Conservation (phyloP, 1,140 invertebrate genomes). For the Scaptomyza graminum region DNA sequence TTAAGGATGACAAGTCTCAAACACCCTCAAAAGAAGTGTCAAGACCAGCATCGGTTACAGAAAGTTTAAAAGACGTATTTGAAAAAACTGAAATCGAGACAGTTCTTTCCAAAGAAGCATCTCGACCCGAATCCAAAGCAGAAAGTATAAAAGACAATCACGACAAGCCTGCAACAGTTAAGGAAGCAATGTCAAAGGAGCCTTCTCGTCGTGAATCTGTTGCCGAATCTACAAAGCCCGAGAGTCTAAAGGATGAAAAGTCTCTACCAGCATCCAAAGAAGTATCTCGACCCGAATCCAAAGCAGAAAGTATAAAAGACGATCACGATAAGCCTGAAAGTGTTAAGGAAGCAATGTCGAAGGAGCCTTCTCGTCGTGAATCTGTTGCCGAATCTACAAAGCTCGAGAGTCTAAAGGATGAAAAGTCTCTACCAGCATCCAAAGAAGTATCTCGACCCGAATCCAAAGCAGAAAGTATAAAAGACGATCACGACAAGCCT, state of each 20-base stretch:
- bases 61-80: slow-evolving; percentile 37
- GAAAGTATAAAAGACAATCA: slow-evolving; percentile 31
- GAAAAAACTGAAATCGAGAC: slow-evolving; percentile 32
- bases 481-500: slow-evolving; percentile 22
- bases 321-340: slow-evolving; percentile 28
- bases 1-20: no score
- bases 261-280: slow-evolving; percentile 24
- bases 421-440: slow-evolving; percentile 37
- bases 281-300: slow-evolving; percentile 31
- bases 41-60: slow-evolving; percentile 30
- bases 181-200: slow-evolving; percentile 25
- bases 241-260: slow-evolving; percentile 26
- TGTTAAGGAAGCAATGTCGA: slow-evolving; percentile 27
- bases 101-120: no score
- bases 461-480: slow-evolving; percentile 31
- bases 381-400: slow-evolving; percentile 18
- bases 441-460: slow-evolving; percentile 19
- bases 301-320: slow-evolving; percentile 31
- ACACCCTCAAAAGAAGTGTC: slow-evolving; percentile 24
- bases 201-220: slow-evolving; percentile 38
- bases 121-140: slow-evolving; percentile 24
- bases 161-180: slow-evolving; percentile 4
- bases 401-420: slow-evolving; percentile 34
- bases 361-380: slow-evolving; percentile 22
- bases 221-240: slow-evolving; percentile 31